Base-by-base conservation (phyloP, 2,113 vertebrate species). In the Vireo altiloquus region DNA sequence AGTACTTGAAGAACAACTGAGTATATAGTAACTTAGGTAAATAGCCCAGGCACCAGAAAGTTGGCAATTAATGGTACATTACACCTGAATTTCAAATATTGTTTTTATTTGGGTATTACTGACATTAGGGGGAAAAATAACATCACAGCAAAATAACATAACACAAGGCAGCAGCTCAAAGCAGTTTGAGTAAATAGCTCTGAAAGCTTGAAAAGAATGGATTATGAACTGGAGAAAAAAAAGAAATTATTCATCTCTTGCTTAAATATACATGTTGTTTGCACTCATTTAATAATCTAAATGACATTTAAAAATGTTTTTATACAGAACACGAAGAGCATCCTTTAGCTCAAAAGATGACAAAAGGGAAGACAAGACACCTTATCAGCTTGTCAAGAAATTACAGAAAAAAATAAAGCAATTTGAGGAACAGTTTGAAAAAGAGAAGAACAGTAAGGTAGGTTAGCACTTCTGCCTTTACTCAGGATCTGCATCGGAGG, bases 351-450 rank as follows among this genome's bases (percentile, higher is more conserved):
- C 98, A 92, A 99, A 99, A 98, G 99, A 99, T 97, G 98, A 98
- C n/a, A 98, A 98, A 97, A 98, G 97, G 97, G 99, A 98, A 96
- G 99, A 99, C 56, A 98, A 98, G 18, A 98, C 99, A 90, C 99
- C 98, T 22, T 98, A 99, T 95, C 99, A 99, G 82, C 98, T 99
- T 97, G 99, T 99, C 91, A 99, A 99, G 97, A 99, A 99, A 97
- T 98, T 99, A 76, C 99, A 99, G 96, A 99, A 99, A 98, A 99
- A 99, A 97, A 99, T 99, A 82, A 99, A 99, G 75, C 99, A 99
- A 95, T 99, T 99, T 97, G 99, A 99, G 68, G 99, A 99, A 95
- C 99, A 99, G 65, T 99, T 99, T 98, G 99, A 99, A 97, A 99
- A 99, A 86, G 99, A 99, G 95, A 99, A 98, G 92, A 99, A 99